Evolutionary conservation across 2,888 invertebrate species (phyloP), one percentile per base, ranked within the genome.

Genomic region (Cephus nigrinus): DNA sequence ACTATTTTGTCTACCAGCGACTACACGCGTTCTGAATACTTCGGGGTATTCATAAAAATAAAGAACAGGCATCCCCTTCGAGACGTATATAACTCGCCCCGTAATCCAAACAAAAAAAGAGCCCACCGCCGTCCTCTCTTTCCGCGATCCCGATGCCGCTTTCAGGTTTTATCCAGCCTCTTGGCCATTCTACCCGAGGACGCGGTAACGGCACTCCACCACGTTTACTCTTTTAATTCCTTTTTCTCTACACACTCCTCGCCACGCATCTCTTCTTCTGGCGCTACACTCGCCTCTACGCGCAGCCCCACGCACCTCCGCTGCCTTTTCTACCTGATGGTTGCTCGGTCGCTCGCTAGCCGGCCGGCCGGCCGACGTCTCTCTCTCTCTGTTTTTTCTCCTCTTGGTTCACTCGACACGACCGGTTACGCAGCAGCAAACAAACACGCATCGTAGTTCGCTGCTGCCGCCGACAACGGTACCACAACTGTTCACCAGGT

Each of bases 141-240:
- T 68, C 72, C 73, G 74, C 77, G 82, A 76, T 69, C 80, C 79
- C 73, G 74, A 76, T 69, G 81, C 78, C 71, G 74, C 76, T 79
- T 82, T 80, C 83, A 81, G 80, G 81, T 82, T 55, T 83, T 82
- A 82, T 82, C 80, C 77, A 68, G 69, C 80, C 74, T 30, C 74
- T 34, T 36, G 35, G 30, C 76, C 78, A 73, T 76, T 78, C 78
- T 73, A n/a, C 78, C 68, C 55, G 78, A 75, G 75, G 78, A 72
- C 78, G 78, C 76, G 72, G 75, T 78, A 78, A 78, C 78, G 78
- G 75, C 55, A 75, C 78, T 78, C 76, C 75, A 69, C 75, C 55
- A 11, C 75, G 40, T 33, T 32, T 36, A 30, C 68, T 68, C 68
- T 31, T 74, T 55, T 55, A 55, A 30, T 11, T 74, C 74, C 35